Conservation (phyloP, 2,113 vertebrate genomes). For the Connochaetes taurinus region DNA sequence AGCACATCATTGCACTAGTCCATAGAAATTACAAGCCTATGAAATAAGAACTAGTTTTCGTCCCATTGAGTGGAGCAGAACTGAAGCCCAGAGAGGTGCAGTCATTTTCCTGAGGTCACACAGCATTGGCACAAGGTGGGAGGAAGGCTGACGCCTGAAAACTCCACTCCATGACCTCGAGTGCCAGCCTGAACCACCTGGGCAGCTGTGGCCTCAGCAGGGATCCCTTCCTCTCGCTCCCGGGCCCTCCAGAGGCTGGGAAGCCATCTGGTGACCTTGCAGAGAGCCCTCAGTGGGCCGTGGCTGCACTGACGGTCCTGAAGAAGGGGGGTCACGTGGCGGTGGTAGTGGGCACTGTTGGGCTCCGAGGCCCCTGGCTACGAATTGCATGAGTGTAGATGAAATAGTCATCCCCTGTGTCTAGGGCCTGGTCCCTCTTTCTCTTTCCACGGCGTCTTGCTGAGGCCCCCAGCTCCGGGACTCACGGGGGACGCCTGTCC, state of each 20-base stretch:
- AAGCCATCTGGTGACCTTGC: neutral
- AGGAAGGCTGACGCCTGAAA: rapidly evolving
- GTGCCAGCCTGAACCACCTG: rapidly evolving
- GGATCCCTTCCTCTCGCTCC: neutral
- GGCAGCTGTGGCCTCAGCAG: neutral
- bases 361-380: rapidly evolving
- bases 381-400: rapidly evolving
- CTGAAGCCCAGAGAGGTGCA: neutral
- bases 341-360: no score
- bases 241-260: neutral
- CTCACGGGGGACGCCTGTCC: rapidly evolving
- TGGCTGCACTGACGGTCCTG: rapidly evolving
- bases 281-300: neutral
- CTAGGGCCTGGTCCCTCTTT: neutral
- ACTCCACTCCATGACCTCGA: neutral
- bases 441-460: rapidly evolving
- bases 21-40: rapidly evolving
- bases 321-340: rapidly evolving
- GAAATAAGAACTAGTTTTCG: neutral
- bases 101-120: neutral
- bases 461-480: neutral
- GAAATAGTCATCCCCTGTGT: neutral
- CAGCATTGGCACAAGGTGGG: neutral
- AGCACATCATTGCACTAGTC: neutral
- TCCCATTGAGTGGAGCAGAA: neutral